Evolutionary conservation across 2,797 vertebrate species (phyloP).

Genomic region (Florisuga fusca): DNA sequence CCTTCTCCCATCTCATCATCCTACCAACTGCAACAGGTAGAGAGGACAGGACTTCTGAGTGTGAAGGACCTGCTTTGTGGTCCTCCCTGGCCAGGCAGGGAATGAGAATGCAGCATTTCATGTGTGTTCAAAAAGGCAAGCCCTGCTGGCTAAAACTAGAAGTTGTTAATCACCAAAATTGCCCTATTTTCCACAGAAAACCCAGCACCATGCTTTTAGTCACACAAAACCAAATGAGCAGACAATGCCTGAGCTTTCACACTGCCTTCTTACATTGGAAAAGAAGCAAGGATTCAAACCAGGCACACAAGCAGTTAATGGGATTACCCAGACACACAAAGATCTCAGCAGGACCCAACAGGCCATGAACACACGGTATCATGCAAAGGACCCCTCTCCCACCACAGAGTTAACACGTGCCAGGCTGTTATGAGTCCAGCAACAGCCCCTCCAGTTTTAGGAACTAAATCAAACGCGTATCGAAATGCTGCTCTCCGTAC

Average conservation of each 20-base stretch:
- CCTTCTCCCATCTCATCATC: not conserved
- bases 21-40: not conserved
- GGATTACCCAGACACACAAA: conserved; percentile 61
- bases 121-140: not conserved
- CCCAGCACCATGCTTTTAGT: not conserved
- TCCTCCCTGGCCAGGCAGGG: not conserved
- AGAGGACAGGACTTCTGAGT: not conserved
- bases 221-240: not conserved
- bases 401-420: conserved; percentile 61
- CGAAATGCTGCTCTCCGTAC: conserved; percentile 59
- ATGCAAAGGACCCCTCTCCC: conserved; percentile 60
- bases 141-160: not conserved
- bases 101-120: conserved; percentile 34
- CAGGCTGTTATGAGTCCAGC: conserved; percentile 71
- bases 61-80: not conserved
- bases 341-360: conserved; percentile 41
- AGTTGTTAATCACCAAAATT: not conserved
- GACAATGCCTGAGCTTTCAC: not conserved
- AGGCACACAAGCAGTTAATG: conserved; percentile 62
- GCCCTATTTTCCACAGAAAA: not conserved
- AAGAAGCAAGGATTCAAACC: conserved; percentile 52
- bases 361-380: conserved; percentile 27
- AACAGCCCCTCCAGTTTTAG: conserved; percentile 58
- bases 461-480: conserved; percentile 36
- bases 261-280: not conserved